Conservation (phyloP, 2,113 vertebrate species). For the Burhinus oedicnemus region DNA sequence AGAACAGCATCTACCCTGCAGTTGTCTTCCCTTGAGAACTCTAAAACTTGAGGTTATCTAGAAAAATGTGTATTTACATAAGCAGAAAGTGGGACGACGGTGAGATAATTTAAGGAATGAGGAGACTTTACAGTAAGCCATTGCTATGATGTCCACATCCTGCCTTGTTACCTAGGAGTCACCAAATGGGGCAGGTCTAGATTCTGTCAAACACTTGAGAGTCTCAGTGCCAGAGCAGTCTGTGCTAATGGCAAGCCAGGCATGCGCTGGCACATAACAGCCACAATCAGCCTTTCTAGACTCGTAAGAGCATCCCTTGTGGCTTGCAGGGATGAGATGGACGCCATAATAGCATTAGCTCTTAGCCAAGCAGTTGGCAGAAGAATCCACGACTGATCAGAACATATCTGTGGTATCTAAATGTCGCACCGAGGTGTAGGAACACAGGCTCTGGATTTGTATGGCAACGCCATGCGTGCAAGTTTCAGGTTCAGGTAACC, state of each 20-base stretch:
- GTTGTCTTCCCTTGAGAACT: not conserved
- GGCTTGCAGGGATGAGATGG: not conserved
- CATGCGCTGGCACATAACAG: not conserved
- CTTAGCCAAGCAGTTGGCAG: not conserved
- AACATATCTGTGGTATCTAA: not conserved
- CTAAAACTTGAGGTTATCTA: not conserved
- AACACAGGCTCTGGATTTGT: not conserved
- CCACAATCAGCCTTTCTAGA: not conserved
- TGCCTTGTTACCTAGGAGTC: not conserved
- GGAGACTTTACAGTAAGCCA: not conserved
- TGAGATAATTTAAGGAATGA: not conserved
- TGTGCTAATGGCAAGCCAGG: not conserved
- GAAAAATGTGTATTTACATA: not conserved
- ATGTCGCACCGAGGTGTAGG: fast-evolving
- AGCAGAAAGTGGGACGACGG: not conserved
- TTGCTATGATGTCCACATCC: not conserved
- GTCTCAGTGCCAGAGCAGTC: not conserved
- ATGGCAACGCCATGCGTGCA: not conserved
- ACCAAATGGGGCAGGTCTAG: not conserved
- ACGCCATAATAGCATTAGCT: not conserved
- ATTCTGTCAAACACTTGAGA: not conserved
- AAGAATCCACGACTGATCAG: not conserved
- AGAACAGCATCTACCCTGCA: not conserved
- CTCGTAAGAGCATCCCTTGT: not conserved
- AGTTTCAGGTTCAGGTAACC: not conserved